phyloP scores from a whole-genome alignment of 1,140 invertebrate species.

The Chionoecetes opilio region DNA sequence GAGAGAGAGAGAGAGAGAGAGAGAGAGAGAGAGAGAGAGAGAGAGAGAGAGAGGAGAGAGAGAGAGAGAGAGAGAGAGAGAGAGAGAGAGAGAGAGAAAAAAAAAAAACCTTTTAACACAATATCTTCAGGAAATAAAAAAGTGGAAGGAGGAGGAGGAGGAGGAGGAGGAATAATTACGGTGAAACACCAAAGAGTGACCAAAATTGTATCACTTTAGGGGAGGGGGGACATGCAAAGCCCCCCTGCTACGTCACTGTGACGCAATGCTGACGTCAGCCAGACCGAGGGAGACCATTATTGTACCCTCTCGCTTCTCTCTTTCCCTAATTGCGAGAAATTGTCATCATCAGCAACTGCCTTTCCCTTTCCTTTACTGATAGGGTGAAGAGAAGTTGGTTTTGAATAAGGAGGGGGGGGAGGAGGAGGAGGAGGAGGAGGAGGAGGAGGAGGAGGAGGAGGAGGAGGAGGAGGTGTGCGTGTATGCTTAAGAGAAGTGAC shows the following conservation, averaged over 20 bases:
- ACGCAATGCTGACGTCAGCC: background rate
- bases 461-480: background rate
- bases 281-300: background rate
- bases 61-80: too few relatives aligned
- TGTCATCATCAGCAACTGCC: background rate
- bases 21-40: too few relatives aligned
- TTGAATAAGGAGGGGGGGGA: background rate
- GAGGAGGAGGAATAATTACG: too few relatives aligned
- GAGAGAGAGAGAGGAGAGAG: too few relatives aligned
- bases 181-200: too few relatives aligned
- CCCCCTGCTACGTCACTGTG: background rate
- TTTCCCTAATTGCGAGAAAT: background rate
- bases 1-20: too few relatives aligned
- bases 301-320: background rate
- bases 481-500: too few relatives aligned
- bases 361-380: background rate
- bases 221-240: background rate
- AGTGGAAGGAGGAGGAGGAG: too few relatives aligned
- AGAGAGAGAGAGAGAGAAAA: too few relatives aligned
- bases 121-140: too few relatives aligned
- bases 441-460: conserved; percentile 22
- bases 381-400: background rate
- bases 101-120: too few relatives aligned
- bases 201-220: too few relatives aligned
- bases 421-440: conserved; percentile 29